Percentiles rank a stretch among this genome's conserved stretches.
phyloP scores from a whole-genome alignment of 2,797 vertebrate genomes.

The Channa striata region DNA sequence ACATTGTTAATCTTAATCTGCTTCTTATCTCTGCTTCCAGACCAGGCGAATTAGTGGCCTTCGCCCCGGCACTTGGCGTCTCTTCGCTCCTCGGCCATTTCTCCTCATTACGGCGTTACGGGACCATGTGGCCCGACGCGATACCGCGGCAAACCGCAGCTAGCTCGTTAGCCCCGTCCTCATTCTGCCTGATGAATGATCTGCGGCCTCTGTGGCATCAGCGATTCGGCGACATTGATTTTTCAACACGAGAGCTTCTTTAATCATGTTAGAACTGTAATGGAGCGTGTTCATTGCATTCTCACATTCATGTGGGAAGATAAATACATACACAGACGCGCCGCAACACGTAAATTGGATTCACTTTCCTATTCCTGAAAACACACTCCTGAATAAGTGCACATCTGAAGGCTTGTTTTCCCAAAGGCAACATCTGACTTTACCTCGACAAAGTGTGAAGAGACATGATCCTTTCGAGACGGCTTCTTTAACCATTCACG shows the following conservation, averaged over 20 bases:
- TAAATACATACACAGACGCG: not conserved
- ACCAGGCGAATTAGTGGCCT: conserved; percentile 73
- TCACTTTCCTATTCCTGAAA: conserved; percentile 10
- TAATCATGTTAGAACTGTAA: conserved; percentile 48
- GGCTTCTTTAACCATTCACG: conserved; percentile 4
- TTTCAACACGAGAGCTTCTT: conserved; percentile 46
- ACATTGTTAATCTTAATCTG: conserved; percentile 78
- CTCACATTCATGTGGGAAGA: not conserved
- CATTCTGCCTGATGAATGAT: conserved; percentile 67
- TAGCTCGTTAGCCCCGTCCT: conserved; percentile 64
- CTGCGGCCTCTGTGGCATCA: conserved; percentile 46
- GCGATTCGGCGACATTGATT: conserved; percentile 41
- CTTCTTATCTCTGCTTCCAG: conserved; percentile 79
- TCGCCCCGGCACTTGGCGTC: conserved; percentile 62
- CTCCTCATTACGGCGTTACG: conserved; percentile 68
- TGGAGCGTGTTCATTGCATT: conserved; percentile 25
- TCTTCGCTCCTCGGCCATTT: conserved; percentile 65
- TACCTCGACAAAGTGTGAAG: not conserved
- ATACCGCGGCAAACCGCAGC: conserved; percentile 56
- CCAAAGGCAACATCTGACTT: conserved; percentile 17
- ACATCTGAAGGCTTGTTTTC: conserved; percentile 24
- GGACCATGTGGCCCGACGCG: conserved; percentile 65
- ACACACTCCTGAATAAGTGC: conserved; percentile 17
- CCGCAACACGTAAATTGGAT: too few species aligned
- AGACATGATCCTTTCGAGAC: conserved; percentile 9